A percentile compares a stretch with the other conserved stretches of the same genome.
These are phyloP conservation scores for Chrysolina americana DNA, from an alignment of 2,888 invertebrate species.

Conservation along the genomic window DNA sequence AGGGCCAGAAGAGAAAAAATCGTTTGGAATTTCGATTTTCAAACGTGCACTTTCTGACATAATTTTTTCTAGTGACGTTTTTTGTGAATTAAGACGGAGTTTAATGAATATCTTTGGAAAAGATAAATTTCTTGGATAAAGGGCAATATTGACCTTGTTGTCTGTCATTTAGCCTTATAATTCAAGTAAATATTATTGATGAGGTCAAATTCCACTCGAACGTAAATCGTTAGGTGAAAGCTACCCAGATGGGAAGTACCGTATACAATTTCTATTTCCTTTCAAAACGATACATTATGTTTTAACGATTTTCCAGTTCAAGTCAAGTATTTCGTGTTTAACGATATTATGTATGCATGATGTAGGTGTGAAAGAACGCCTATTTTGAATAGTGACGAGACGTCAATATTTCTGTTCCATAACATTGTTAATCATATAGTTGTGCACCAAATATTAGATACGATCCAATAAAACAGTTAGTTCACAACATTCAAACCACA, in stretches of 20 bases:
- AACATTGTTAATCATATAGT: slow-evolving; percentile 3
- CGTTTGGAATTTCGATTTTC: too few relatives aligned
- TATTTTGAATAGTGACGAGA: neutral
- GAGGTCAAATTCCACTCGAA: too few relatives aligned
- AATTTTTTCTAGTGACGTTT: too few relatives aligned
- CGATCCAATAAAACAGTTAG: neutral
- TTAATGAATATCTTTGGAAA: too few relatives aligned
- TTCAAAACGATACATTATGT: neutral
- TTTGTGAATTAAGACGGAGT: too few relatives aligned
- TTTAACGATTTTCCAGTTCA: neutral
- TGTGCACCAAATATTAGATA: neutral
- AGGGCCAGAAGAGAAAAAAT: too few relatives aligned
- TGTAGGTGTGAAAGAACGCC: neutral
- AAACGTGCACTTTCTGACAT: too few relatives aligned
- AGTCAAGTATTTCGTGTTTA: neutral
- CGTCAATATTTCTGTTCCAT: neutral
- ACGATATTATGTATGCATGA: neutral
- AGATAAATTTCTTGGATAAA: too few relatives aligned
- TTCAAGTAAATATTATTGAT: too few relatives aligned
- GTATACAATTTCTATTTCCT: neutral
- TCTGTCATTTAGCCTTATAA: too few relatives aligned
- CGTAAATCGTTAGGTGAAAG: too few relatives aligned
- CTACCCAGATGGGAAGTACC: neutral
- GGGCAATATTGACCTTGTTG: too few relatives aligned
- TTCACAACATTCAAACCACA: neutral